Percentiles rank a stretch among this genome's conserved stretches.
These are phyloP conservation scores for Brachionus sp. DNA, from an alignment of 1,140 invertebrate species.

Conservation along the genomic window DNA sequence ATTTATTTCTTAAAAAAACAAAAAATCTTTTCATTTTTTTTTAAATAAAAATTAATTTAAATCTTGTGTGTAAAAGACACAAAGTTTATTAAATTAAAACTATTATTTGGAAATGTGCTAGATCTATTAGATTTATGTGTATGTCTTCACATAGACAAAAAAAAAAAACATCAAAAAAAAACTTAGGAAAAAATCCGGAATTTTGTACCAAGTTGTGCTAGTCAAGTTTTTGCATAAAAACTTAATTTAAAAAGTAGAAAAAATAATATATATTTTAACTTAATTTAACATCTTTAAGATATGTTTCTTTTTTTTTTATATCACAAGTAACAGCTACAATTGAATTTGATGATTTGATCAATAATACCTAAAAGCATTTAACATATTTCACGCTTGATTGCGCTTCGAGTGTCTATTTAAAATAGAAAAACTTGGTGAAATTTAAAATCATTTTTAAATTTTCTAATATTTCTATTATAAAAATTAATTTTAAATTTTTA, in stretches of 20 bases:
- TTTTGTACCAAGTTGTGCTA: not conserved
- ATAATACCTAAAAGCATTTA: no score
- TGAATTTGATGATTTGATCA: no score
- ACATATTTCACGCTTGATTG: no score
- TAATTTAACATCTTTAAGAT: not conserved
- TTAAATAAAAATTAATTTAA: not conserved
- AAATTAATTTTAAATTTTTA: not conserved
- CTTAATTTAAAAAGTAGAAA: not conserved
- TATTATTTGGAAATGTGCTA: not conserved
- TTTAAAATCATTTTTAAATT: no score
- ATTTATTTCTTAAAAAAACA: no score
- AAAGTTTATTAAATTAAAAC: no score
- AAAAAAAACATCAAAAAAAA: no score
- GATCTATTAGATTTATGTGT: not conserved
- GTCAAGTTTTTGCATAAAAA: not conserved
- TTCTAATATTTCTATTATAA: no score
- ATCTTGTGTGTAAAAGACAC: not conserved
- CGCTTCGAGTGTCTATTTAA: no score
- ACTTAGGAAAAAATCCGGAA: not conserved
- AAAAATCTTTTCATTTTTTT: not conserved
- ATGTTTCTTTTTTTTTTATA: not conserved
- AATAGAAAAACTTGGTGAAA: no score
- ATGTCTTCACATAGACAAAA: no score
- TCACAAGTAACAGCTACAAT: no score
- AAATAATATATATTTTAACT: not conserved